Conservation (phyloP, 2,113 vertebrate species). For the Entomyzon cyanotis region DNA sequence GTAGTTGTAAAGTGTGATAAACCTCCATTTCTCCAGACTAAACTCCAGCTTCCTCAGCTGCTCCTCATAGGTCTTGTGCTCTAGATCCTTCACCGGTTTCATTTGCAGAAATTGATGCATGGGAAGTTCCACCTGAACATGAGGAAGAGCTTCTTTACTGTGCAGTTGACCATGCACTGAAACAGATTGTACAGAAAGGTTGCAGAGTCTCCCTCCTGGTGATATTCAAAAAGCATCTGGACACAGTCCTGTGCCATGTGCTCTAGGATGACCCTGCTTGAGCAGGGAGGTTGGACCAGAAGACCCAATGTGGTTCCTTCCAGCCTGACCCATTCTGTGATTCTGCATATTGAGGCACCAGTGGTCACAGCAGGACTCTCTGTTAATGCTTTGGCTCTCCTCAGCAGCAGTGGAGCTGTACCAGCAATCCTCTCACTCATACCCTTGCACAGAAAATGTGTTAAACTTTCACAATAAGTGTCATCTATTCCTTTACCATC, state of each 20-base stretch:
- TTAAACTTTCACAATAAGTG: not conserved
- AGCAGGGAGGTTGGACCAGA: not conserved
- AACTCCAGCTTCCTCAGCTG: not conserved
- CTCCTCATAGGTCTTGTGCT: not conserved
- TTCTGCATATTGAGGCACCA: not conserved
- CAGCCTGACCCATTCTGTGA: not conserved
- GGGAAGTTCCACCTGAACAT: not conserved
- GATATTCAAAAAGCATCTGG: not conserved
- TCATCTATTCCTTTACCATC: not conserved
- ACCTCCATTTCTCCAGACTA: not conserved
- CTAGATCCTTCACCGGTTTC: not conserved
- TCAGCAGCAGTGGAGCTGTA: not conserved
- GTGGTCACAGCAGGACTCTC: not conserved
- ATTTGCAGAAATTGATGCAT: not conserved
- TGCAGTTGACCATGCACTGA: fast-evolving
- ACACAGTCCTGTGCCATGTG: not conserved
- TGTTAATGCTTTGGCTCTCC: not conserved
- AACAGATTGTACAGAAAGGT: not conserved
- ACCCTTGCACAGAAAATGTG: not conserved
- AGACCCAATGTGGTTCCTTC: not conserved
- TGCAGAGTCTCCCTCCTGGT: not conserved
- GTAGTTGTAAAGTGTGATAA: not conserved
- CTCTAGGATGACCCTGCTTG: not conserved
- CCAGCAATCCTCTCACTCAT: not conserved
- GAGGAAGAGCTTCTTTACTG: not conserved